A percentile compares a stretch with the other conserved stretches of the same genome.
These are phyloP conservation scores for Caenorhabditis sp. DNA, from an alignment of 2,888 invertebrate genomes.

Conservation along the genomic window DNA sequence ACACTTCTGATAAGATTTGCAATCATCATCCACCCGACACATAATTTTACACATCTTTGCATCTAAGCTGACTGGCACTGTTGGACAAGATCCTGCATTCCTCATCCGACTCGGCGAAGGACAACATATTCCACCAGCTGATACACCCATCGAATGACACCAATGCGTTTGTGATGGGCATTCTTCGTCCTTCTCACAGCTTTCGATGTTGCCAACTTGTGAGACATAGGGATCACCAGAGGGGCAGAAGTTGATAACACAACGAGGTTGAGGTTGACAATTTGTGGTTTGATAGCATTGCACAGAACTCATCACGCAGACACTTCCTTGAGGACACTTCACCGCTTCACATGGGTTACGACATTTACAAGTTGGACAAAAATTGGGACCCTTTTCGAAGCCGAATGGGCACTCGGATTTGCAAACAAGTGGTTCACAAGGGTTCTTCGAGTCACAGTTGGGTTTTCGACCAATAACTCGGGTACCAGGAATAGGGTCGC, in stretches of 20 bases:
- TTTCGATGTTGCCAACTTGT: conserved; percentile 50
- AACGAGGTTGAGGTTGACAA: conserved; percentile 64
- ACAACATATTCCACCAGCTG: conserved; percentile 64
- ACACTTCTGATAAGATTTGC: conserved; percentile 57
- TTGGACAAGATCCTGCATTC: conserved; percentile 50
- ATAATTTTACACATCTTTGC: conserved; percentile 34
- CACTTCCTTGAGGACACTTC: conserved; percentile 58
- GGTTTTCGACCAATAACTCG: conserved; percentile 45
- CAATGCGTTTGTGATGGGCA: conserved; percentile 55
- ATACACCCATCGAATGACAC: conserved; percentile 56
- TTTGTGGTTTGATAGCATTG: conserved; percentile 56
- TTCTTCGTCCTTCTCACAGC: conserved; percentile 45
- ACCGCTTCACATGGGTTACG: conserved; percentile 60
- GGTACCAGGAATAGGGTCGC: conserved; percentile 57
- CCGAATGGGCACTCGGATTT: conserved; percentile 55
- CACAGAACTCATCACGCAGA: conserved; percentile 60
- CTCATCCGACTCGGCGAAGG: conserved; percentile 36
- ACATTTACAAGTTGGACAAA: conserved; percentile 64
- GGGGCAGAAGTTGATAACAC: conserved; percentile 62
- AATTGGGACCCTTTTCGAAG: conserved; percentile 47
- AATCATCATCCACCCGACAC: conserved; percentile 56
- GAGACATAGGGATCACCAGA: conserved; percentile 50
- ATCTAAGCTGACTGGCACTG: conserved; percentile 36
- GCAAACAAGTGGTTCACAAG: conserved; percentile 41
- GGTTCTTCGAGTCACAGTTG: conserved; percentile 44